Percentiles rank a stretch among this genome's conserved stretches.
These are phyloP conservation scores for Sternarchorhynchus goeldii DNA, from an alignment of 2,797 vertebrate species.

Conservation along the genomic window DNA sequence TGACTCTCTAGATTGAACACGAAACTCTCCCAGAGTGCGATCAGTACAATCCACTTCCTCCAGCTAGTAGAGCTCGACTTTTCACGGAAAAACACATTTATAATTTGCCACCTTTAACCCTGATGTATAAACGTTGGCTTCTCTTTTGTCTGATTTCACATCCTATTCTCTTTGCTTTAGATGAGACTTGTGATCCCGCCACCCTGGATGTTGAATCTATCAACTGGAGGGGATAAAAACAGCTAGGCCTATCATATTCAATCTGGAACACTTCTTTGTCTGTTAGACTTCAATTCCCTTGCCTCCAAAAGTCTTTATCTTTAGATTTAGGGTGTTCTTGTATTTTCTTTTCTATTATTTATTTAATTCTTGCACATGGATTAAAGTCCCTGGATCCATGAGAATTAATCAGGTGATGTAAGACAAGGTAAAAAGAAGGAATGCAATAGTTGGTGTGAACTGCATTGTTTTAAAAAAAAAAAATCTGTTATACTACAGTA, in stretches of 20 bases:
- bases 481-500: too few species aligned
- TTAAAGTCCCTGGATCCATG: constrained; percentile 13
- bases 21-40: not conserved
- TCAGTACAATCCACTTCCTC: not conserved
- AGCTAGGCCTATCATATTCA: constrained; percentile 5
- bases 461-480: not conserved
- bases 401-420: constrained; percentile 27
- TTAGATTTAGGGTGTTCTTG: constrained; percentile 15
- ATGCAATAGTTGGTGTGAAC: not conserved
- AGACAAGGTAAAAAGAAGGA: constrained; percentile 14
- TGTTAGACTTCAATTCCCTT: constrained; percentile 30
- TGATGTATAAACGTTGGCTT: constrained; percentile 32
- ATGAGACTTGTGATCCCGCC: constrained; percentile 14
- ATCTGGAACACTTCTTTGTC: constrained; percentile 45
- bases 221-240: constrained; percentile 2
- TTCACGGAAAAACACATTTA: constrained; percentile 42
- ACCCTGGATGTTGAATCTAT: constrained; percentile 5
- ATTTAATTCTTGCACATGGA: constrained; percentile 13
- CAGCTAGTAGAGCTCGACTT: constrained; percentile 27
- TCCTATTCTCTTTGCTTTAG: constrained; percentile 40
- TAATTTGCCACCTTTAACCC: constrained; percentile 47
- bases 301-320: constrained; percentile 28
- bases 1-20: not conserved
- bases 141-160: constrained; percentile 32
- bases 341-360: constrained; percentile 10